Conservation (phyloP, 2,797 vertebrate genomes). For the Sebastes trivittatus region DNA sequence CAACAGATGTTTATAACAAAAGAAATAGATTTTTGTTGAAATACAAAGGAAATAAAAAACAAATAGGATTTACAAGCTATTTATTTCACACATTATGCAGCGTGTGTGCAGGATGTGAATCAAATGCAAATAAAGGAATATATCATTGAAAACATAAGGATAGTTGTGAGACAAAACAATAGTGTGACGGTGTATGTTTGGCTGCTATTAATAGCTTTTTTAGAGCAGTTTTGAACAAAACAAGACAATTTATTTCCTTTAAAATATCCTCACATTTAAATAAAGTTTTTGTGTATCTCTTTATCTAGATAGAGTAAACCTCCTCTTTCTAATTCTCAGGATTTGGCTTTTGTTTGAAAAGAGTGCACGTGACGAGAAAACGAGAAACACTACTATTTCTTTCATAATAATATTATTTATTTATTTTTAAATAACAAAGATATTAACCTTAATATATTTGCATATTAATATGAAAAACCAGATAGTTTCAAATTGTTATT, state of each 20-base stretch:
- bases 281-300: neutral
- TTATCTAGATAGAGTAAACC: neutral
- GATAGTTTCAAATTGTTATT: neutral
- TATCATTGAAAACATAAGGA: neutral
- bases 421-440: neutral
- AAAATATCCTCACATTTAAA: conserved; percentile 27
- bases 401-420: neutral
- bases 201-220: conserved; percentile 1
- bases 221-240: neutral
- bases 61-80: neutral
- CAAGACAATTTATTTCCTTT: neutral
- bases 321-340: neutral
- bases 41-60: neutral
- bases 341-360: conserved; percentile 12
- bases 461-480: neutral
- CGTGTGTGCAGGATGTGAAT: neutral
- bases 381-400: neutral
- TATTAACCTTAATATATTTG: neutral
- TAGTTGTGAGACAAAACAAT: conserved; percentile 13
- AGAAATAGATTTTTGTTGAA: neutral
- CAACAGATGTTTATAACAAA: conserved; percentile 3
- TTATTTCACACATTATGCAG: neutral
- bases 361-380: conserved; percentile 6
- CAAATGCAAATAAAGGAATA: neutral
- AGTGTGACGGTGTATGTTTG: neutral